Evolutionary conservation across 2,888 invertebrate species (phyloP), one percentile per base, ranked within the genome.

Genomic region (Amphimallon solstitiale): DNA sequence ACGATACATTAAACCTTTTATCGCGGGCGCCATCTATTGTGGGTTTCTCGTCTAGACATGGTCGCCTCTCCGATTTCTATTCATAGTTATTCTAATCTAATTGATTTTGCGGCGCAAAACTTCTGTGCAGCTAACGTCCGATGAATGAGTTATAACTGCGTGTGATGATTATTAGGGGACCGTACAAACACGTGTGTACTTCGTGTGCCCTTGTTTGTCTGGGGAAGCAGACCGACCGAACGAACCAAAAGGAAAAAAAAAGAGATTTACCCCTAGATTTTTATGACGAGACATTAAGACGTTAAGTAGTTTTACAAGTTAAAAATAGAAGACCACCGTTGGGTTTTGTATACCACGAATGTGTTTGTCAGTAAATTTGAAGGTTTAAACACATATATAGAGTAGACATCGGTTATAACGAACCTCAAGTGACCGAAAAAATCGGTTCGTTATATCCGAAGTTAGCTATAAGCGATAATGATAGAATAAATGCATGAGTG

Each of bases 11-110:
- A 29, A 29, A 5, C 29, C 29, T 29, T 29, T 29, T 29, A 29
- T 29, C 29, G 29, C 29, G 29, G 56, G 56, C 56, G 43, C 43
- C 56, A 59, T 34, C 56, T 43, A 59, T 59, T 43, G 56, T 34
- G 43, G 56, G 56, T 59, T 59, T 59, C 56, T 43, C 56, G 56
- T 59, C 56, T 59, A 59, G 56, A 59, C 56, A 56, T 23, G 15
- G 40, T 15, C 56, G 43, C 29, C 29, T 43, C 29, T 45, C 34
- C n/a, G n/a, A 59, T 38, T 29, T 15, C 56, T 59, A 29, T 59
- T 59, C 56, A 43, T 59, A 15, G 43, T 10, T 29, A 43, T 40
- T 59, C 43, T 43, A 59, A 43, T 43, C 56, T 43, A 59, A 59
- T 59, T 59, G 56, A 59, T 59, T 59, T 59, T 59, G 43, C 56